phyloP scores from a whole-genome alignment of 2,113 vertebrate species.

The Sardina pilchardus region DNA sequence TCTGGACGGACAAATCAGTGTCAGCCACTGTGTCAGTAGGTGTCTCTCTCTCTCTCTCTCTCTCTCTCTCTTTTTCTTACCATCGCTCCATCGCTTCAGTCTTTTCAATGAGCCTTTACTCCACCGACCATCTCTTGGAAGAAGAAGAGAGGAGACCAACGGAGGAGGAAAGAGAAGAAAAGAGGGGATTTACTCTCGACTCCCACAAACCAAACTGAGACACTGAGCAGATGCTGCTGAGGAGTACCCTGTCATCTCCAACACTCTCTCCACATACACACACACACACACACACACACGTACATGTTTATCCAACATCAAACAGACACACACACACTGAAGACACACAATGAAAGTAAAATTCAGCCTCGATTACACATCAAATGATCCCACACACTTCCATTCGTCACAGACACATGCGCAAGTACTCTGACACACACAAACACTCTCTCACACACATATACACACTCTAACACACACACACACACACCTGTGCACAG shows the following conservation, averaged over 20 bases:
- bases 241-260: slow-evolving; percentile 28
- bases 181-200: slow-evolving; percentile 51
- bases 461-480: slow-evolving; percentile 44
- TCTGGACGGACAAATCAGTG: not conserved
- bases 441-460: slow-evolving; percentile 57
- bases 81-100: slow-evolving; percentile 79
- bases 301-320: slow-evolving; percentile 37
- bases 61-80: slow-evolving; percentile 65
- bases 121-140: slow-evolving; percentile 72
- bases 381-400: slow-evolving; percentile 9
- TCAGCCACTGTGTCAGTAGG: slow-evolving; percentile 58
- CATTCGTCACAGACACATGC: not conserved
- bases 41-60: slow-evolving; percentile 47
- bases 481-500: slow-evolving; percentile 58
- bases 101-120: slow-evolving; percentile 71
- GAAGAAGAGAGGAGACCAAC: slow-evolving; percentile 49
- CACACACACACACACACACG: slow-evolving; percentile 25
- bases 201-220: slow-evolving; percentile 46
- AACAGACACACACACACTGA: slow-evolving; percentile 17
- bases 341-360: not conserved
- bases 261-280: slow-evolving; percentile 39
- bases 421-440: slow-evolving; percentile 17
- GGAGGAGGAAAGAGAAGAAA: slow-evolving; percentile 37
- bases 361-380: slow-evolving; percentile 10
- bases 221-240: slow-evolving; percentile 58